phyloP scores from a whole-genome alignment of 1,140 invertebrate species.

The Stenopsyche tienmushanensis region DNA sequence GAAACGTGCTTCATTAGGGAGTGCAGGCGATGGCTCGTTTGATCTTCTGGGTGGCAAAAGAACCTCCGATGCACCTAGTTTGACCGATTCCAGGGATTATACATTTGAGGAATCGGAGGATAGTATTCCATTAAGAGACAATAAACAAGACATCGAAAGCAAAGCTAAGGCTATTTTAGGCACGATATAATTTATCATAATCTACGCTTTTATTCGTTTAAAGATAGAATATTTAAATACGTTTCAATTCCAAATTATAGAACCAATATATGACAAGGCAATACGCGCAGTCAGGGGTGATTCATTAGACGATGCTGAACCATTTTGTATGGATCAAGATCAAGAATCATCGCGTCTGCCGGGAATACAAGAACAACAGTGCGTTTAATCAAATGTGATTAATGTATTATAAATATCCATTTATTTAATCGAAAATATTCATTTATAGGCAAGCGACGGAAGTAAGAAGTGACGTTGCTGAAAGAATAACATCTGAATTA shows the following conservation, averaged over 20 bases:
- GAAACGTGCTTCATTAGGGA: conserved; percentile 34
- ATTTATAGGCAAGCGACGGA: too few relatives aligned
- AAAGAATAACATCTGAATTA: too few relatives aligned
- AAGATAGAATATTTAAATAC: not conserved
- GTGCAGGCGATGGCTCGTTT: conserved; percentile 31
- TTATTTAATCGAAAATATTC: not conserved
- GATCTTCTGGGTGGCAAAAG: conserved; percentile 48
- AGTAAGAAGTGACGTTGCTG: not conserved
- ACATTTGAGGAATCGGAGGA: conserved; percentile 58
- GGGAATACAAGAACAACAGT: conserved; percentile 54
- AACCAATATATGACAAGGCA: conserved; percentile 38
- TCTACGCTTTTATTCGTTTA: not conserved
- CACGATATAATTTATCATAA: conserved; percentile 13
- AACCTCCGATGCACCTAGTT: conserved; percentile 52
- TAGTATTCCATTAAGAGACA: conserved; percentile 47
- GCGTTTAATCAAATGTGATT: conserved; percentile 21
- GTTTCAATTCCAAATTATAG: conserved; percentile 17
- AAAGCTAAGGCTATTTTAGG: conserved; percentile 35
- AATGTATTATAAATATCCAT: conserved; percentile 1
- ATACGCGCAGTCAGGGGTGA: conserved; percentile 50
- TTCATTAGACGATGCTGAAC: conserved; percentile 56
- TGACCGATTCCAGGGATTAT: conserved; percentile 55
- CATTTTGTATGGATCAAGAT: conserved; percentile 54
- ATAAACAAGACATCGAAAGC: conserved; percentile 31
- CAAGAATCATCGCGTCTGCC: conserved; percentile 53